Evolutionary conservation across 2,888 invertebrate genomes (phyloP), one percentile per base, ranked within the genome.

Genomic region (Nephrotoma guestfalica): DNA sequence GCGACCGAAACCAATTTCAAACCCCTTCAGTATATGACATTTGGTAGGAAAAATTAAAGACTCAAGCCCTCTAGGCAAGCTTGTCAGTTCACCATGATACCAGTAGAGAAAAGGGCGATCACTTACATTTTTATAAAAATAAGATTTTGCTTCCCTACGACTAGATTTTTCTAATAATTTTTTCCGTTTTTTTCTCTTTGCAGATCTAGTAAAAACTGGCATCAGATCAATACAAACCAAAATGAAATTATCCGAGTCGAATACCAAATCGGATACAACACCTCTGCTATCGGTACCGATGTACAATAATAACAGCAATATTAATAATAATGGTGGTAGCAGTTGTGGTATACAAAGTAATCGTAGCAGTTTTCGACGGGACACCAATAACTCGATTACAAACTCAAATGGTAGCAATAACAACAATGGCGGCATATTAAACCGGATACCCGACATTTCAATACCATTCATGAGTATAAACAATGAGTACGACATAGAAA

Each of bases 401-500:
- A 71, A 71, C 9, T 71, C 71, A 30, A 84, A 84, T 42, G 42
- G 42, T 18, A 84, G 41, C n/a, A 41, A 84, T 42, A 84, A 18
- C 41, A 87, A 86, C 45, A 91, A 91, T 86, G 91, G 92, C 7
- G 91, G 91, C 3, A 89, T 91, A 9, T 92, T 93, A 85, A 93
- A 93, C 89, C 91, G 91, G 87, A 92, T 93, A 87, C 93, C 93
- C 7, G 93, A 93, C 87, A 90, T 93, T 41, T 90, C 92, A 0
- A 89, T 94, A 86, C 92, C 93, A 4, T 90, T 93, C 88, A 90
- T 93, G 89, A 92, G 93, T 57, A 91, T 94, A 86, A 89, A 91
- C 18, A 92, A 93, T 88, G 94, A 95, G 90, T 95, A 95, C 90
- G 93, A 94, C 87, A 92, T 95, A 15, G 92, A 94, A 85, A 93